phyloP scores from a whole-genome alignment of 1,140 invertebrate genomes.

The Cyrtorhinus lividipennis region DNA sequence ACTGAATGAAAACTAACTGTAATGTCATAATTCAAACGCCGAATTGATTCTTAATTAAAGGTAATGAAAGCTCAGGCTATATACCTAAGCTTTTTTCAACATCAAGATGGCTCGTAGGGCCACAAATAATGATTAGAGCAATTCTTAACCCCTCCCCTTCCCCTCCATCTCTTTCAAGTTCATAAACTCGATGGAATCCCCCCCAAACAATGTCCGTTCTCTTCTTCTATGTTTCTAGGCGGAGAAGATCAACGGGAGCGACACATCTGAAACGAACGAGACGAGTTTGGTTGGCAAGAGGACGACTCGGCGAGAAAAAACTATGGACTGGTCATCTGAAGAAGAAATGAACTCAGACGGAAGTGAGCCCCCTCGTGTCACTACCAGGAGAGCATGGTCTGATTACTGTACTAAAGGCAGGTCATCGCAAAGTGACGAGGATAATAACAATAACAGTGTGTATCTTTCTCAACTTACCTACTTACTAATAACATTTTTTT shows the following conservation, averaged over 20 bases:
- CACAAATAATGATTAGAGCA: too few species aligned
- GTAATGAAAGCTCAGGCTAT: too few species aligned
- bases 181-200: too few species aligned
- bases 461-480: not conserved
- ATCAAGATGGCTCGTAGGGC: too few species aligned
- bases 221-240: not conserved
- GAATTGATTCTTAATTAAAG: too few species aligned
- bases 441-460: slow-evolving; percentile 30
- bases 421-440: slow-evolving; percentile 40
- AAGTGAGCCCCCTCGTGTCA: slow-evolving; percentile 40
- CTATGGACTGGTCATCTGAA: slow-evolving; percentile 29
- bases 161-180: too few species aligned
- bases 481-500: not conserved
- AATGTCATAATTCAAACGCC: too few species aligned
- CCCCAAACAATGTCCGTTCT: too few species aligned
- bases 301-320: slow-evolving; percentile 30
- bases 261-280: not conserved
- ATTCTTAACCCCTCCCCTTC: too few species aligned
- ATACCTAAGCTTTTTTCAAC: too few species aligned
- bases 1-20: too few species aligned
- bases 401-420: slow-evolving; percentile 49
- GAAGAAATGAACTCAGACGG: slow-evolving; percentile 27
- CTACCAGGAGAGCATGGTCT: slow-evolving; percentile 57
- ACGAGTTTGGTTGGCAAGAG: slow-evolving; percentile 26
- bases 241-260: not conserved